Base-by-base conservation (phyloP, 1,140 invertebrate genomes). In the Contarinia nasturtii region DNA sequence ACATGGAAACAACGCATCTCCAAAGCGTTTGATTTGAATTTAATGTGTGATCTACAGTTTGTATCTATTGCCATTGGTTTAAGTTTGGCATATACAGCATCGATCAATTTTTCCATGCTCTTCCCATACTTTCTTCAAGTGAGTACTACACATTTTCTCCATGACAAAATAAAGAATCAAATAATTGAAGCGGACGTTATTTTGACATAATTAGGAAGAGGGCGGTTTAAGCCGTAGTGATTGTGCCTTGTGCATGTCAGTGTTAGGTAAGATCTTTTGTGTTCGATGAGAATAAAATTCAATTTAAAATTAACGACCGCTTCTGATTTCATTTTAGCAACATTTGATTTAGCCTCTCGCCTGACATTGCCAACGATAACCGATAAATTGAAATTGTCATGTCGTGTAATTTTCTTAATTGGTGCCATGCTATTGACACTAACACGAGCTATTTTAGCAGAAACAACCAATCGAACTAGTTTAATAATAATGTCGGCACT, bases 21-120 rank as follows among this genome's bases (percentile, higher is more conserved):
- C 1, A 50, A 64, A 42, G 55, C 60, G 8, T 55, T 68, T 51
- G 78, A 77, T 53, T 64, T 80, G 42, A 71, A 77, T 40, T 57
- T 82, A 36, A 55, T 81, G 3, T 67, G 67, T 53, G 70, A 76
- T 58, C 46, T 57, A 0, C 63, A 67, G 0, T 82, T 79, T 51
- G 57, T 77, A 19, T 79, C 77, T 55, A 72, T 81, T 2, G 67
- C 75, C 42, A 60, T 78, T 34, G 78, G 77, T 20, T 69, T 76
- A 47, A 71, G 73, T 1, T 53, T 80, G 7, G 73, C 70, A 38
- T 78, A 79, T 48, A 76, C 76, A 7, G 73, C 77, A 0, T 75
- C 77, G 45, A 69, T 77, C 17, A 77, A 77, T 54, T 82, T 80
- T 54, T 77, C 76, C 48, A 69, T 81, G 61, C 64, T 82, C 43